These are phyloP conservation scores for Erpobdella octoculata DNA, from an alignment of 2,888 invertebrate species.

Conservation along the genomic window DNA sequence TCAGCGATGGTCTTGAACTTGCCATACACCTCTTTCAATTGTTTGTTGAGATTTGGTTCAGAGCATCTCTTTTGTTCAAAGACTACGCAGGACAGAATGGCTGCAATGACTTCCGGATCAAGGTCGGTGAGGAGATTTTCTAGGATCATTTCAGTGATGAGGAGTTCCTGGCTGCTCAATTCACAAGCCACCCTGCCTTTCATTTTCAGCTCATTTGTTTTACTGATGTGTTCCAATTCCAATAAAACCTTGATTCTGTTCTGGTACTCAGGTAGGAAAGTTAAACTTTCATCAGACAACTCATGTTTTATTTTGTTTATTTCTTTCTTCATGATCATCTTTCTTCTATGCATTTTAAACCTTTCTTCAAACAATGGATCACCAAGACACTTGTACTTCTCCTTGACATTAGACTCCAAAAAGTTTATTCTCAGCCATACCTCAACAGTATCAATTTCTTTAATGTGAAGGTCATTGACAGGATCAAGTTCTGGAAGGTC, in stretches of 20 bases:
- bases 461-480: slow-evolving; percentile 56
- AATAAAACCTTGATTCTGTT: slow-evolving; percentile 60
- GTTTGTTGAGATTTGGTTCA: slow-evolving; percentile 58
- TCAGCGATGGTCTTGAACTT: slow-evolving; percentile 65
- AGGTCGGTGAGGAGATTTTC: slow-evolving; percentile 78
- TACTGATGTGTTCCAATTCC: slow-evolving; percentile 69
- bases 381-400: slow-evolving; percentile 59
- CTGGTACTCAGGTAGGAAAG: slow-evolving; percentile 81
- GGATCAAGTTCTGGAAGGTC: slow-evolving; percentile 44
- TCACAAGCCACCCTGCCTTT: slow-evolving; percentile 74
- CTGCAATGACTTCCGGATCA: slow-evolving; percentile 83
- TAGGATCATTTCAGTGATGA: slow-evolving; percentile 87
- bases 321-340: slow-evolving; percentile 54
- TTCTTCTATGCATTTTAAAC: slow-evolving; percentile 63
- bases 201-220: slow-evolving; percentile 60
- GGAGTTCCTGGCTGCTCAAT: slow-evolving; percentile 70
- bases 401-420: slow-evolving; percentile 41
- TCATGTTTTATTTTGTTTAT: slow-evolving; percentile 68
- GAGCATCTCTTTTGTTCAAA: slow-evolving; percentile 67
- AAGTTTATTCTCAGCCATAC: slow-evolving; percentile 45
- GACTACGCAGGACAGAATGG: slow-evolving; percentile 81
- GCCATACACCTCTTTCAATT: slow-evolving; percentile 62
- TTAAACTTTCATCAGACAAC: slow-evolving; percentile 75
- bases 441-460: slow-evolving; percentile 57
- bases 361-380: slow-evolving; percentile 70